Conservation (phyloP, 2,888 invertebrate genomes). For the Sesamia inferens region DNA sequence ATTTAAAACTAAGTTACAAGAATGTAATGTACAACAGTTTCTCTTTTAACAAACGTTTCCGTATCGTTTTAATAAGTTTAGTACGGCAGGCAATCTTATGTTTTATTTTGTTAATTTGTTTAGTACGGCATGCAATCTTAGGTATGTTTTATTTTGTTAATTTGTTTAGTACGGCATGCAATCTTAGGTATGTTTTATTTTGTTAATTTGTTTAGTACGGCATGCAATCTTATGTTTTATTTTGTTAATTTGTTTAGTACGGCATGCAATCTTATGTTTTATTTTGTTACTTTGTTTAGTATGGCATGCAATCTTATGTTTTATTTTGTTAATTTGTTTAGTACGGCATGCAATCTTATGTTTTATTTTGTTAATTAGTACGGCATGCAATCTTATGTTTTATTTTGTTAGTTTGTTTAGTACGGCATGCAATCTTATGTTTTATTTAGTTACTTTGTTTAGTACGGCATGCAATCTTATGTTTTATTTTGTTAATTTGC, state of each 20-base stretch:
- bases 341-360: slow-evolving; percentile 10
- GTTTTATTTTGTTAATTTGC: slow-evolving; percentile 27
- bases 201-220: slow-evolving; percentile 19
- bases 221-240: slow-evolving; percentile 18
- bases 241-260: slow-evolving; percentile 24
- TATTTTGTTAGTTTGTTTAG: slow-evolving; percentile 25
- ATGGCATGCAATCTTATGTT: slow-evolving; percentile 14
- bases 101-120: slow-evolving; percentile 28
- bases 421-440: slow-evolving; percentile 12
- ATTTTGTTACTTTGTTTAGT: slow-evolving; percentile 25
- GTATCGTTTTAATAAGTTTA: slow-evolving; percentile 16
- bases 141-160: slow-evolving; percentile 19
- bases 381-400: slow-evolving; percentile 15
- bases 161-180: slow-evolving; percentile 21
- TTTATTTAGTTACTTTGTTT: slow-evolving; percentile 32
- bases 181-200: slow-evolving; percentile 20
- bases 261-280: slow-evolving; percentile 17
- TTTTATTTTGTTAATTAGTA: slow-evolving; percentile 28
- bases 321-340: slow-evolving; percentile 26
- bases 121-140: slow-evolving; percentile 14
- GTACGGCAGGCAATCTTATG: slow-evolving; percentile 8
- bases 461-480: slow-evolving; percentile 10
- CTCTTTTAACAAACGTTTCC: slow-evolving; percentile 29
- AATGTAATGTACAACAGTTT: slow-evolving; percentile 35
- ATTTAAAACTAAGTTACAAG: slow-evolving; percentile 46